These are phyloP conservation scores for Epinephelus moara DNA, from an alignment of 2,113 vertebrate species.

Conservation along the genomic window DNA sequence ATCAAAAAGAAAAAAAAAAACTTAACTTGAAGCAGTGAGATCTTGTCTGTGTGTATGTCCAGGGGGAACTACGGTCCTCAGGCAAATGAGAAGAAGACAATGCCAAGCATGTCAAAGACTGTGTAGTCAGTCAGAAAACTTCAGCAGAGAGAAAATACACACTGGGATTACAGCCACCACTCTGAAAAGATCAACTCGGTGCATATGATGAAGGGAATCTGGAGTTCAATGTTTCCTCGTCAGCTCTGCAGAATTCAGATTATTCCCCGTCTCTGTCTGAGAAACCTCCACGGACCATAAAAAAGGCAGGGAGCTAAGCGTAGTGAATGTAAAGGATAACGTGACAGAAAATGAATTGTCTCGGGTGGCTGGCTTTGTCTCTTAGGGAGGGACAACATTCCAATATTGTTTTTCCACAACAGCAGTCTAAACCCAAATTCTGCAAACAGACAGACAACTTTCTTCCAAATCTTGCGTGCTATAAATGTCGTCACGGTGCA, in stretches of 20 bases:
- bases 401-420: conserved; percentile 37
- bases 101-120: conserved; percentile 33
- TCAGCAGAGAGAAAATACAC: conserved; percentile 41
- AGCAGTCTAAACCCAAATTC: conserved; percentile 11
- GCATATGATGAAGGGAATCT: conserved; percentile 35
- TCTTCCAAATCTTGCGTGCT: not conserved
- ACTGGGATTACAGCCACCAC: conserved; percentile 48
- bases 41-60: conserved; percentile 34
- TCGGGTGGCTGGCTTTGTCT: conserved; percentile 33
- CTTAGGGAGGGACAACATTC: not conserved
- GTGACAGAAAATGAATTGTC: conserved; percentile 40
- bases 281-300: conserved; percentile 36
- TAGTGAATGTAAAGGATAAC: conserved; percentile 24
- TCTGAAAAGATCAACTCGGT: conserved; percentile 43
- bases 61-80: conserved; percentile 43
- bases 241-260: conserved; percentile 42
- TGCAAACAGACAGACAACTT: conserved; percentile 1
- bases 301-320: conserved; percentile 13
- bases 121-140: conserved; percentile 20
- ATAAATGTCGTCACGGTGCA: not conserved
- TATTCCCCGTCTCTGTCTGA: conserved; percentile 29
- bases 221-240: conserved; percentile 15
- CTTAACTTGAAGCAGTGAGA: conserved; percentile 3
- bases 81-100: conserved; percentile 30
- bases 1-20: not conserved